Evolutionary conservation across 2,113 vertebrate genomes (phyloP), one percentile per base, ranked within the genome.

Genomic region (Crotophaga sulcirostris): DNA sequence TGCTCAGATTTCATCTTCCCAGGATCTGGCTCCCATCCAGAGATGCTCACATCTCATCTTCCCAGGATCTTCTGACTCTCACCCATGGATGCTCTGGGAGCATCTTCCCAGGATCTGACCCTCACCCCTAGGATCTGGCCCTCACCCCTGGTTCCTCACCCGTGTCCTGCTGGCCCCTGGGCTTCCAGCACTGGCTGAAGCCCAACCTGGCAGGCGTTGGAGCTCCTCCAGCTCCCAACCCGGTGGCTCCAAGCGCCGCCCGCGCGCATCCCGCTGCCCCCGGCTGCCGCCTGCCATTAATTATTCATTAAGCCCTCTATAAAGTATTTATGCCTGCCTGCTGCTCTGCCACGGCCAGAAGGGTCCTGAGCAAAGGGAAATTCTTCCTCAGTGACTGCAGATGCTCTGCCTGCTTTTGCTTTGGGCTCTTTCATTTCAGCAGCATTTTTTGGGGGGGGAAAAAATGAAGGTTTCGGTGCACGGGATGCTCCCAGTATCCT

Each of bases 111-210:
- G 45, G 20, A 45, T 45, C 17, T 15, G 44, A 7, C 7, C 17
- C 44, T 45, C 7, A 16, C 44, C 17, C 44, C 44, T 16, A 16
- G 42, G 42, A 42, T 42, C 42, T 42, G 42, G 42, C 42, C 18
- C 44, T 45, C 44, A 17, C 45, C 45, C 18, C 9, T 20, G 45
- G 18, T 19, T 17, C 17, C 19, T 47, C 18, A 1, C n/a, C 73
- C 3, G 33, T 54, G 28, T 52, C 54, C 84, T 19, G 16, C 16
- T 18, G 38, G 13, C 13, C 23, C 6, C 7, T 42, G 3, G 68
- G 13, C 8, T 33, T 16, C 10, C 40, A 1, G 10, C 11, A 2
- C 16, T 7, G 16, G 0, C 11, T 4, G 16, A 52, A 34, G 10
- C 45, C 36, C n/a, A 5, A 23, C 14, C n/a, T 11, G 70, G 70